Percentiles rank a stretch among this genome's conserved stretches.
phyloP scores from a whole-genome alignment of 1,140 invertebrate species.

The Zeugodacus cucurbitae region DNA sequence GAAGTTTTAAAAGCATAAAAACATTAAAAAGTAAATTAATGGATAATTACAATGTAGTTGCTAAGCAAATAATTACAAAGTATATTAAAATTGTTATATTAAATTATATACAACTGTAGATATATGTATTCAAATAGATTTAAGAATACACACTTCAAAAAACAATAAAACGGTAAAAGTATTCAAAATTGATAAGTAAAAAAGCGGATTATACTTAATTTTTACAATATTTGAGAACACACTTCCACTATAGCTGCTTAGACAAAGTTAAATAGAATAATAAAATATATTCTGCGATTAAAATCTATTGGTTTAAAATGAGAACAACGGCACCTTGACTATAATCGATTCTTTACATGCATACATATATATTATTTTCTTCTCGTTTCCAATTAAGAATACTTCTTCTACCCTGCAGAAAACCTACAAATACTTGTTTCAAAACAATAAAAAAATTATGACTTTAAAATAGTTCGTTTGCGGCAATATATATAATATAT shows the following conservation, averaged over 20 bases:
- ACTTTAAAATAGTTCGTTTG: no score
- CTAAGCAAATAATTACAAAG: neutral
- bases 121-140: neutral
- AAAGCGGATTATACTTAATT: neutral
- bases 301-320: neutral
- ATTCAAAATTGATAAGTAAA: neutral
- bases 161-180: constrained; percentile 9
- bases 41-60: neutral
- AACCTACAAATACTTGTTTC: no score
- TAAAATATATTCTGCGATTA: neutral
- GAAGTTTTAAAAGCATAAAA: neutral
- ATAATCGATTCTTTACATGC: no score
- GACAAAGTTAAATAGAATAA: neutral
- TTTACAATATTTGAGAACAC: neutral
- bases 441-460: no score
- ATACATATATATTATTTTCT: no score
- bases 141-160: neutral
- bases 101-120: neutral
- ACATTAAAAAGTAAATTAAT: neutral
- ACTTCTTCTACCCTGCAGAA: no score
- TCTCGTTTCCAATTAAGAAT: no score
- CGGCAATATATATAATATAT: no score
- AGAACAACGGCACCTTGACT: no score
- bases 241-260: neutral
- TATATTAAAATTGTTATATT: constrained; percentile 13